Percentiles rank a stretch among this genome's conserved stretches.
Evolutionary conservation across 2,888 invertebrate genomes (phyloP).

Genomic region (Pherbina coryleti): DNA sequence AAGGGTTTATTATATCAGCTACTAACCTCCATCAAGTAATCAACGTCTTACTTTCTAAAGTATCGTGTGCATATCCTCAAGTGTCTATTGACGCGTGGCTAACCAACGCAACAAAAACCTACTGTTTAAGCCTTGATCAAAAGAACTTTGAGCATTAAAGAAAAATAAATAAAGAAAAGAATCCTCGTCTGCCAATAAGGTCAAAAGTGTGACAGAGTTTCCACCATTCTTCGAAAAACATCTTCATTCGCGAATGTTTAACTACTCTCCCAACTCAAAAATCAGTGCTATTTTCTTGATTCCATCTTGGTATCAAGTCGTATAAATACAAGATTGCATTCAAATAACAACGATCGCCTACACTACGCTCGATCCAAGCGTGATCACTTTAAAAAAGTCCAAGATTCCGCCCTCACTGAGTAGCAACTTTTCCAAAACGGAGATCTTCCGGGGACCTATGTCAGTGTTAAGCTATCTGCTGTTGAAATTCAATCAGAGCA

Average conservation of each 20-base stretch:
- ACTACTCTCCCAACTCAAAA: neutral
- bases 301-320: conserved; percentile 6
- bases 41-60: conserved; percentile 26
- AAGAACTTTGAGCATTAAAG: neutral
- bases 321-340: neutral
- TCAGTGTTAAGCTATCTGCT: conserved; percentile 67
- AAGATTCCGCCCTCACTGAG: conserved; percentile 64
- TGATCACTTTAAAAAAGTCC: conserved; percentile 48
- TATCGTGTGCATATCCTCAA: conserved; percentile 35
- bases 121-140: neutral
- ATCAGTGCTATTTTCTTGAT: conserved; percentile 8
- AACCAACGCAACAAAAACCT: conserved; percentile 20
- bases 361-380: neutral
- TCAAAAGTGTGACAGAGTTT: neutral
- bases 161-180: neutral
- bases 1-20: neutral
- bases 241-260: conserved; percentile 13
- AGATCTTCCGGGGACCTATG: conserved; percentile 65
- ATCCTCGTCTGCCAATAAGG: neutral
- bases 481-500: conserved; percentile 65
- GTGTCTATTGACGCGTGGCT: conserved; percentile 48
- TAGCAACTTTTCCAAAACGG: conserved; percentile 65
- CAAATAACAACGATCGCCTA: neutral
- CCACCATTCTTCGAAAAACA: neutral
- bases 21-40: neutral